Percentiles rank a stretch among this genome's conserved stretches.
Conservation (phyloP, 2,888 invertebrate genomes). For the Ditula angustiorana region DNA sequence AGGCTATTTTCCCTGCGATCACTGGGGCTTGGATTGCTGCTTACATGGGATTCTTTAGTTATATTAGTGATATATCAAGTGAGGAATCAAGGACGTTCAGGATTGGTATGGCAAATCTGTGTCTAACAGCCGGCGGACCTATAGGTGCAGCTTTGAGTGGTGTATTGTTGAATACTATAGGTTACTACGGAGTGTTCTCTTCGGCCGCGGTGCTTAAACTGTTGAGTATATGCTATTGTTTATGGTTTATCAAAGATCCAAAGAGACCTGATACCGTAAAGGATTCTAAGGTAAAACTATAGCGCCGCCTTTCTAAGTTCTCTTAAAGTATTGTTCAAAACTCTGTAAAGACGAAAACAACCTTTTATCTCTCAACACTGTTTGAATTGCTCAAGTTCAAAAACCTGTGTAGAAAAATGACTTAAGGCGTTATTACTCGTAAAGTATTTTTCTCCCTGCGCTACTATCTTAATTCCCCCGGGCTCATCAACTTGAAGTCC, state of each 20-base stretch:
- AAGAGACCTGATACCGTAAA: not conserved
- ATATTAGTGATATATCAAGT: conserved; percentile 85
- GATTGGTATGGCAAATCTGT: conserved; percentile 15
- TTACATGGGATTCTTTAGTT: conserved; percentile 86
- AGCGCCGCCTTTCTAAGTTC: conserved; percentile 35
- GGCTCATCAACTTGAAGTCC: conserved; percentile 6
- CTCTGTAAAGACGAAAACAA: too few species aligned
- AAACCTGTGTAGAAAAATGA: not conserved
- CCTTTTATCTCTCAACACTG: too few species aligned
- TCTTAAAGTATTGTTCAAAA: too few species aligned
- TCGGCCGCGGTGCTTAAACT: not conserved
- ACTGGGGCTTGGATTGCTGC: conserved; percentile 84
- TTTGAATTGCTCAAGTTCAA: not conserved
- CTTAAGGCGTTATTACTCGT: not conserved
- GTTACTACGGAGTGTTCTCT: conserved; percentile 8
- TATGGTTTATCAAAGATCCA: not conserved
- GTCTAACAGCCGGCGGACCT: conserved; percentile 6
- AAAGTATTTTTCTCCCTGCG: not conserved
- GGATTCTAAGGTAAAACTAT: not conserved
- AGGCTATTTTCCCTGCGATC: conserved; percentile 81
- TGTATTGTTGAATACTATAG: not conserved
- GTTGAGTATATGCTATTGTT: not conserved
- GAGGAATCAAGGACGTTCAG: conserved; percentile 59
- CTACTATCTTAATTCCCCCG: not conserved
- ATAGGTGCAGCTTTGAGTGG: conserved; percentile 18